Conservation (phyloP, 2,888 invertebrate species). For the Muscina levida region DNA sequence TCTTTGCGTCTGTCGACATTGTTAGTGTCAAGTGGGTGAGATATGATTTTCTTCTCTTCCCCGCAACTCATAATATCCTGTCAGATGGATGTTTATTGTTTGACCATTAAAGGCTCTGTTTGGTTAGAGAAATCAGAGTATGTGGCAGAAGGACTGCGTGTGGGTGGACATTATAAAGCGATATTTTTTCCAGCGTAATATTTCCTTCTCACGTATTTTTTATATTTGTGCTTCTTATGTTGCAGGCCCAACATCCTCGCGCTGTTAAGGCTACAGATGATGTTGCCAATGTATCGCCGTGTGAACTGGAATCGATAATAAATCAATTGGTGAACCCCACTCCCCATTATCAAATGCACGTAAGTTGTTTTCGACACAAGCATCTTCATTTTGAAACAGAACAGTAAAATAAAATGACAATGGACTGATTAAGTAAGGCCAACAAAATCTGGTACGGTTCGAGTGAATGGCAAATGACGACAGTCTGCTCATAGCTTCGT, state of each 20-base stretch:
- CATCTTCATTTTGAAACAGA: background rate
- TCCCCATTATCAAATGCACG: conserved; percentile 79
- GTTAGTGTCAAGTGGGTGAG: background rate
- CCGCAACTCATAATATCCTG: background rate
- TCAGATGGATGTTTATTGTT: conserved; percentile 9
- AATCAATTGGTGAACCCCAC: conserved; percentile 78
- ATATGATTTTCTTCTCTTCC: background rate
- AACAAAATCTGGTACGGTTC: background rate
- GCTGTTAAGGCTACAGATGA: conserved; percentile 74
- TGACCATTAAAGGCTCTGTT: background rate
- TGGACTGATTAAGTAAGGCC: background rate
- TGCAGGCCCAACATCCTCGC: conserved; percentile 75
- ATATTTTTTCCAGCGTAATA: conserved; percentile 1
- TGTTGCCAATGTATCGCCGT: conserved; percentile 75
- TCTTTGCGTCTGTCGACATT: background rate
- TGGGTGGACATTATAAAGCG: background rate
- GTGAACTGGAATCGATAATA: conserved; percentile 78
- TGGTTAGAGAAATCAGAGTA: background rate
- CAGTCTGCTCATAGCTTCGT: too few relatives aligned
- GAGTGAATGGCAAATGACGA: background rate
- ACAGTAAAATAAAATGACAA: background rate
- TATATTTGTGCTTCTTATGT: background rate
- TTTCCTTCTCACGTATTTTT: conserved; percentile 9
- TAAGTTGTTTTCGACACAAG: conserved; percentile 70
- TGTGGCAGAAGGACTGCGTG: background rate